phyloP scores from a whole-genome alignment of 2,113 vertebrate species.

The Zootoca vivipara region DNA sequence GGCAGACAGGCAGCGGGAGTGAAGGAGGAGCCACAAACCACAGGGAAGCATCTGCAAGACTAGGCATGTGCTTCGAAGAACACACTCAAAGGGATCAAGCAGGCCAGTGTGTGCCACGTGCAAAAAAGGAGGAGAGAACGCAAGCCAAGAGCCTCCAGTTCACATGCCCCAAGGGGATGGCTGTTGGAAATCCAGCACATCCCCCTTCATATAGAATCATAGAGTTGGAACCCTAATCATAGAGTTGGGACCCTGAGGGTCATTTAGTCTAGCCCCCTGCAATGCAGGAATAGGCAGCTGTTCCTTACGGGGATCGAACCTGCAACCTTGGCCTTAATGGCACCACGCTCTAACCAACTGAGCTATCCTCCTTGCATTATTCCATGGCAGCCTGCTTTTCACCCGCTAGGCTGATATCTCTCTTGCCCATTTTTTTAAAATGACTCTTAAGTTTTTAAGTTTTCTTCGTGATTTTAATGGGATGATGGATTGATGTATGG shows the following conservation, averaged over 20 bases:
- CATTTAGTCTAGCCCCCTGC: too few relatives aligned
- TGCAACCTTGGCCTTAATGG: too few relatives aligned
- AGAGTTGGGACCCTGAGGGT: too few relatives aligned
- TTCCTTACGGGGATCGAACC: too few relatives aligned
- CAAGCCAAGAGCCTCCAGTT: background rate
- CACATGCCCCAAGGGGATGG: background rate
- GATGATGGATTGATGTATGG: too few relatives aligned
- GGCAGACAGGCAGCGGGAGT: background rate
- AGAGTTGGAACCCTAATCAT: background rate
- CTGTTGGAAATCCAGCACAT: background rate
- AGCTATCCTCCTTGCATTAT: too few relatives aligned
- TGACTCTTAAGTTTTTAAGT: background rate
- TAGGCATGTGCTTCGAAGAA: conserved; percentile 7
- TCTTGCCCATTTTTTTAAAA: background rate
- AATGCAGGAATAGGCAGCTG: too few relatives aligned
- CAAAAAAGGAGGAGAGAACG: background rate
- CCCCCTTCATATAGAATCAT: background rate
- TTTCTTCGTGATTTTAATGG: background rate
- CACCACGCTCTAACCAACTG: too few relatives aligned
- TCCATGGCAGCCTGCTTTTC: background rate
- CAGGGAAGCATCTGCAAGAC: conserved; percentile 6
- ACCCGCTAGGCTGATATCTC: background rate
- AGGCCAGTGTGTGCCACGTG: background rate
- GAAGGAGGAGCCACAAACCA: background rate
- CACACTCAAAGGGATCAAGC: background rate